A percentile compares a stretch with the other conserved stretches of the same genome.
These are phyloP conservation scores for Hypolimnas misippus DNA, from an alignment of 2,888 invertebrate genomes.

Conservation along the genomic window DNA sequence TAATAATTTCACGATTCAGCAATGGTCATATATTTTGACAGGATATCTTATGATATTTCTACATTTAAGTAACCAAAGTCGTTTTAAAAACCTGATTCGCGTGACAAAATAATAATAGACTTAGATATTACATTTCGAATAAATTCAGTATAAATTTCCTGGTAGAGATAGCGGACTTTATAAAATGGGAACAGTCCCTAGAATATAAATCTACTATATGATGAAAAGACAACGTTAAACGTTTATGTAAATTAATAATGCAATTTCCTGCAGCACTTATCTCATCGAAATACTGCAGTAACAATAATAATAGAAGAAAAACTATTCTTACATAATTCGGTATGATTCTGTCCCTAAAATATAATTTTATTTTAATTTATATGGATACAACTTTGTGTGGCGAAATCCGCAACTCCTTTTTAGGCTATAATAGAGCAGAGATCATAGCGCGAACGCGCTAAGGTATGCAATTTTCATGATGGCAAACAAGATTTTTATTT, in stretches of 20 bases:
- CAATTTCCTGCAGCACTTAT: too few relatives aligned
- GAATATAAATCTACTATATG: not conserved
- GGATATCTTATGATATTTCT: not conserved
- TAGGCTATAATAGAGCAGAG: too few relatives aligned
- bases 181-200: conserved; percentile 1
- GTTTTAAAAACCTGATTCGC: not conserved
- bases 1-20: not conserved
- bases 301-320: too few relatives aligned
- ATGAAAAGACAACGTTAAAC: not conserved
- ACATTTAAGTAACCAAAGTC: conserved; percentile 4
- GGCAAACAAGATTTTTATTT: too few relatives aligned
- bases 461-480: too few relatives aligned
- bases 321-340: too few relatives aligned
- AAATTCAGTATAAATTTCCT: not conserved
- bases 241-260: not conserved
- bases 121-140: not conserved
- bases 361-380: too few relatives aligned
- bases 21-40: conserved; percentile 2
- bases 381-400: too few relatives aligned
- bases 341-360: too few relatives aligned
- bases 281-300: too few relatives aligned
- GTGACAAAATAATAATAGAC: conserved; percentile 2
- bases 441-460: too few relatives aligned
- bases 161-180: not conserved
- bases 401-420: too few relatives aligned